Percentiles rank a stretch among this genome's conserved stretches.
Evolutionary conservation across 2,888 invertebrate genomes (phyloP).

Genomic region (Mesochorus sp.): DNA sequence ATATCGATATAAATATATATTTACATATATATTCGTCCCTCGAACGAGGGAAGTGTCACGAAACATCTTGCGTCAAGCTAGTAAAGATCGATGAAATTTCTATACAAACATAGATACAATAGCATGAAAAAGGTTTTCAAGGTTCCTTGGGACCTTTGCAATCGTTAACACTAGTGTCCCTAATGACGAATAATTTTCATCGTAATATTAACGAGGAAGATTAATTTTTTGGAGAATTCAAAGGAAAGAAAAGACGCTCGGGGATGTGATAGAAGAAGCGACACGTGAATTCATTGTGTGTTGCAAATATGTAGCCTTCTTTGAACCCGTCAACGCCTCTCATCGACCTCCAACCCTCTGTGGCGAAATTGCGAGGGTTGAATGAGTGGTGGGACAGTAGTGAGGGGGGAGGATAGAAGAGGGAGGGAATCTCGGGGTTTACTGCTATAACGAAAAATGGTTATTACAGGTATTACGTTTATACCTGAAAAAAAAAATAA

Average conservation of each 20-base stretch:
- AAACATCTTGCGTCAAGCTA: conserved; percentile 44
- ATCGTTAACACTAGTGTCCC: not conserved
- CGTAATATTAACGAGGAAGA: not conserved
- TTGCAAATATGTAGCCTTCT: conserved; percentile 21
- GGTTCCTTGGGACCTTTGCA: not conserved
- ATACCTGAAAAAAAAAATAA: not conserved
- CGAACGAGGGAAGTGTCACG: conserved; percentile 52
- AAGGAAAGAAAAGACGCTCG: not conserved
- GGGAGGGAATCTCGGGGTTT: conserved; percentile 18
- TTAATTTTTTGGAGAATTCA: not conserved
- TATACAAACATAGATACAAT: conserved; percentile 40
- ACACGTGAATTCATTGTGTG: conserved; percentile 34
- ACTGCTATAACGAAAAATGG: conserved; percentile 33
- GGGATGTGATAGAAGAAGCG: not conserved
- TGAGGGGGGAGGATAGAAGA: no score
- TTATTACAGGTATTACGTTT: not conserved
- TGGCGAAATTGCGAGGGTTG: conserved; percentile 53
- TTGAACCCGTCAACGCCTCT: conserved; percentile 56
- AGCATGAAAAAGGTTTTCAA: not conserved
- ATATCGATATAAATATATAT: no score
- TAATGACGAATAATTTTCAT: not conserved
- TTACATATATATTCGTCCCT: conserved; percentile 49
- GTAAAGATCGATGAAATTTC: conserved; percentile 57
- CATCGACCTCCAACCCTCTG: conserved; percentile 55
- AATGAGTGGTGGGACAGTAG: conserved; percentile 38